These are phyloP conservation scores for Sinelater perroti DNA, from an alignment of 2,888 invertebrate species.

Conservation along the genomic window DNA sequence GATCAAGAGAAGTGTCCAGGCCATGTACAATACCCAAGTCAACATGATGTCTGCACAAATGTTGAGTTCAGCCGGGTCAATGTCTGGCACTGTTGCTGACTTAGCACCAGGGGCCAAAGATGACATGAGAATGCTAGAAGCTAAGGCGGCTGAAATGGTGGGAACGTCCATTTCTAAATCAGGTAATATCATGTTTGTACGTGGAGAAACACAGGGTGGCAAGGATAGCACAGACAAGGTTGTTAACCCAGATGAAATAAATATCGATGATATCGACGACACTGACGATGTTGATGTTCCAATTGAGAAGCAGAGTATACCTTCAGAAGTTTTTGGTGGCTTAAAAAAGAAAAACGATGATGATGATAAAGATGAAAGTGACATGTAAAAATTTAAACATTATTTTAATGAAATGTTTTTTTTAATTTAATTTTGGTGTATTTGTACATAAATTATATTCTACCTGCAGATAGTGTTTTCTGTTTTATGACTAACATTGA, in stretches of 20 bases:
- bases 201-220: slow-evolving; percentile 83
- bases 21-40: slow-evolving; percentile 97
- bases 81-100: slow-evolving; percentile 75
- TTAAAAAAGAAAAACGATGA: slow-evolving; percentile 62
- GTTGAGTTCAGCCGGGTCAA: slow-evolving; percentile 78
- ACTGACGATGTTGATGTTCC: slow-evolving; percentile 66
- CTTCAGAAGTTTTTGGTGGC: slow-evolving; percentile 91
- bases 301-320: slow-evolving; percentile 85
- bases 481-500: no score
- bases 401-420: no score
- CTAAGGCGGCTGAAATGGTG: slow-evolving; percentile 78
- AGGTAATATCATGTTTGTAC: slow-evolving; percentile 83
- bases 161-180: slow-evolving; percentile 58
- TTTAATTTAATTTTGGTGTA: no score
- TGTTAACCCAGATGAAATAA: slow-evolving; percentile 88
- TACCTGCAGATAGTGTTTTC: no score
- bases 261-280: slow-evolving; percentile 78
- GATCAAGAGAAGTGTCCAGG: slow-evolving; percentile 97
- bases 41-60: slow-evolving; percentile 99
- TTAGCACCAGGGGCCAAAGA: slow-evolving; percentile 81
- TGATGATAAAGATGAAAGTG: slow-evolving; percentile 10
- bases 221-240: slow-evolving; percentile 73
- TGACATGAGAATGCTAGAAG: slow-evolving; percentile 89
- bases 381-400: no score
- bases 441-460: no score